phyloP scores from a whole-genome alignment of 2,797 vertebrate genomes.

The Cryptoprocta ferox region DNA sequence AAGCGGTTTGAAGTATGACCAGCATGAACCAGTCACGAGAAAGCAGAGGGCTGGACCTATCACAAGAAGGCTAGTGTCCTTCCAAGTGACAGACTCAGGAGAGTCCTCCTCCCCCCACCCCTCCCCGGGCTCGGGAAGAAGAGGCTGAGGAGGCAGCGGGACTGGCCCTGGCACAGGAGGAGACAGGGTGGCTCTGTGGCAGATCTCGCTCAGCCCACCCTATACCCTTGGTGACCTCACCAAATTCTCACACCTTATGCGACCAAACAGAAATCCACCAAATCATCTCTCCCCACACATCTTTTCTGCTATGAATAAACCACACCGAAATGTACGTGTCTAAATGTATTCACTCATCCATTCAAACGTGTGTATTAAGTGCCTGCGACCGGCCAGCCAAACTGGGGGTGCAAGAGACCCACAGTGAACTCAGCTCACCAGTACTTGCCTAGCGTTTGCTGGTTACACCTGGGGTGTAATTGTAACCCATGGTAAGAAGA shows the following conservation, averaged over 20 bases:
- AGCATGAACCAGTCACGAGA: not conserved
- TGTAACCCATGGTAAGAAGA: not conserved
- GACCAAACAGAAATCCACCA: not conserved
- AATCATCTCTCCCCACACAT: not conserved
- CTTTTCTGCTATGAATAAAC: not conserved
- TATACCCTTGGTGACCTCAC: not conserved
- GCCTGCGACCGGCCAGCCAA: not conserved
- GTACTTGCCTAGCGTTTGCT: not conserved
- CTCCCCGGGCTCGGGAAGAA: not conserved
- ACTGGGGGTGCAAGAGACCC: too few species aligned
- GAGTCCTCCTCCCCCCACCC: not conserved
- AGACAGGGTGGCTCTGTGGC: rapidly evolving
- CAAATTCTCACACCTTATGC: not conserved
- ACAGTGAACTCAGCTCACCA: not conserved
- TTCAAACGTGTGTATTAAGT: not conserved
- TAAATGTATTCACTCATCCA: not conserved
- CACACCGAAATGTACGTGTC: not conserved
- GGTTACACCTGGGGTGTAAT: too few species aligned
- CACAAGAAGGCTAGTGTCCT: too few species aligned
- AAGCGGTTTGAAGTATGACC: not conserved
- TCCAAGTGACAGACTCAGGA: not conserved
- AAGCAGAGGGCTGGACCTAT: not conserved
- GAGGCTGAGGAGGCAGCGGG: not conserved
- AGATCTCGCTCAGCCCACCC: not conserved
- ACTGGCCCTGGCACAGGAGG: rapidly evolving